A percentile compares a stretch with the other conserved stretches of the same genome.
phyloP scores from a whole-genome alignment of 2,888 invertebrate species.

The Matsumyia berberina region DNA sequence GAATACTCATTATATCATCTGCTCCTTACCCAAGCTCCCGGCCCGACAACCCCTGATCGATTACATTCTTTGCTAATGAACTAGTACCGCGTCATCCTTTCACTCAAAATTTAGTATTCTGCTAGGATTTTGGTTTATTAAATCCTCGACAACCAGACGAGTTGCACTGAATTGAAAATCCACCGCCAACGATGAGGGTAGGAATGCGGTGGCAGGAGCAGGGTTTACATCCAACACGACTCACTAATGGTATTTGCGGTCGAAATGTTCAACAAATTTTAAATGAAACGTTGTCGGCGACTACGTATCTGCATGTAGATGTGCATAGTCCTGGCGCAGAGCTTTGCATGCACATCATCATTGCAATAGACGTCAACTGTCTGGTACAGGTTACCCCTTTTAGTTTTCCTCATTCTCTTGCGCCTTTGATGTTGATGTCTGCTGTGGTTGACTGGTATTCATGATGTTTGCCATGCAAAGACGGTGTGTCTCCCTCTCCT shows the following conservation, averaged over 20 bases:
- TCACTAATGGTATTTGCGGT: constrained; percentile 52
- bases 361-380: constrained; percentile 51
- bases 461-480: constrained; percentile 55
- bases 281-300: constrained; percentile 25
- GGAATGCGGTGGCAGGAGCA: not conserved
- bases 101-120: constrained; percentile 37
- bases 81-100: not conserved
- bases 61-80: not conserved
- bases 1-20: too few species aligned
- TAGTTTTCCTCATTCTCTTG: constrained; percentile 26
- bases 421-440: constrained; percentile 47
- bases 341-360: constrained; percentile 55
- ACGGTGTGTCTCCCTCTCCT: not conserved
- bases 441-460: constrained; percentile 34
- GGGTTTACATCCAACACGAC: constrained; percentile 40
- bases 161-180: constrained; percentile 40
- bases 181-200: not conserved
- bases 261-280: constrained; percentile 48
- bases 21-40: too few species aligned
- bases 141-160: constrained; percentile 35
- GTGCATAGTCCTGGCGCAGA: not conserved
- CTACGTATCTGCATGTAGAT: not conserved
- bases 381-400: constrained; percentile 45
- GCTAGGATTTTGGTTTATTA: constrained; percentile 17
- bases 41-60: too few species aligned